Conservation (phyloP, 2,797 vertebrate genomes). For the Cyprinella venusta region DNA sequence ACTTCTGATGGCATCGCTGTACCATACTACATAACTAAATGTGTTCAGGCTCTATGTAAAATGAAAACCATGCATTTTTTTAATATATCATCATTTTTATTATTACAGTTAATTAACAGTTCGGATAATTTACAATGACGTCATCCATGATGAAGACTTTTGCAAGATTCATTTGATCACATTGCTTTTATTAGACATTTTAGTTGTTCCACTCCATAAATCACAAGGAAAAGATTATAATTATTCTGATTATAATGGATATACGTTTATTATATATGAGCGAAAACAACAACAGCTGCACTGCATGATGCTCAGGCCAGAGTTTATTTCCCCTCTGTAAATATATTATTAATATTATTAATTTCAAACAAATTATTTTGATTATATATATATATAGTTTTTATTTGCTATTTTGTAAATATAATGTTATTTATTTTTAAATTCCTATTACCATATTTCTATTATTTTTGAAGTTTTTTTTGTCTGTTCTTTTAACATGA, state of each 20-base stretch:
- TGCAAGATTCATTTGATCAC: not conserved
- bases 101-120: not conserved
- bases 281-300: not conserved
- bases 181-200: not conserved
- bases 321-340: not conserved
- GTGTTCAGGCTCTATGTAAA: not conserved
- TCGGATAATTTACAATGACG: not conserved
- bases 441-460: not conserved
- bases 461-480: not conserved
- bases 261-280: not conserved
- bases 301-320: not conserved
- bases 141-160: not conserved
- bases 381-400: too few species aligned
- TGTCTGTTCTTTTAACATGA: constrained; percentile 10
- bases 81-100: not conserved
- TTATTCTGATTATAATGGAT: not conserved
- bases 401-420: not conserved
- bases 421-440: not conserved
- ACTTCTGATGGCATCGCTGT: not conserved
- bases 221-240: not conserved
- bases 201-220: not conserved
- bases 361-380: too few species aligned
- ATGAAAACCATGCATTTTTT: not conserved
- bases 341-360: not conserved
- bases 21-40: not conserved